Evolutionary conservation across 2,113 vertebrate species (phyloP).

Genomic region (Protobothrops flavoviridis): DNA sequence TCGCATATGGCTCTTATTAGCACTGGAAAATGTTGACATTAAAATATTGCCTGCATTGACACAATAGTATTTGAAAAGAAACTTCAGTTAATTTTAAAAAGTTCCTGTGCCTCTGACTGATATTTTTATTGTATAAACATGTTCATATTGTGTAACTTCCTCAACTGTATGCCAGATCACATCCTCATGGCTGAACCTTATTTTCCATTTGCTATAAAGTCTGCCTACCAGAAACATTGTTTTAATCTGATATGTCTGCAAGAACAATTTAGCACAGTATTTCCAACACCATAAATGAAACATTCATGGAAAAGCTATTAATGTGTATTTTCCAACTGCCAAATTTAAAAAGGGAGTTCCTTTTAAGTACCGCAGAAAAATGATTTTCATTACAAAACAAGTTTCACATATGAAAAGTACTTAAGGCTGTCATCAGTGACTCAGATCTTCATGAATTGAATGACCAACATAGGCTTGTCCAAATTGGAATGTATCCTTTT

Average conservation of each 20-base stretch:
- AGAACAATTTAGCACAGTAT: slow-evolving; percentile 16
- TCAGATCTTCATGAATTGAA: not conserved
- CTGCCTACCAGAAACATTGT: slow-evolving; percentile 2
- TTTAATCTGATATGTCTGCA: not conserved
- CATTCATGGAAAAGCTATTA: not conserved
- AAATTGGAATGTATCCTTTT: not conserved
- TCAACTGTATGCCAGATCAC: not conserved
- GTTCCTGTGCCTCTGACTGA: slow-evolving; percentile 28
- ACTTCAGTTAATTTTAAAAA: slow-evolving; percentile 27
- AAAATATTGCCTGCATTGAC: slow-evolving; percentile 1
- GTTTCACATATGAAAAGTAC: not conserved
- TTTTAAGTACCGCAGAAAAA: not conserved
- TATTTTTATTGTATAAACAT: slow-evolving; percentile 25
- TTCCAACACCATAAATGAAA: slow-evolving; percentile 19
- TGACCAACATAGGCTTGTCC: not conserved
- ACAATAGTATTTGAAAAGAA: slow-evolving; percentile 3
- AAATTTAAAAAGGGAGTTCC: slow-evolving; percentile 19
- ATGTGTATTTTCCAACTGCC: slow-evolving; percentile 28
- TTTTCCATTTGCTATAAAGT: slow-evolving; percentile 8
- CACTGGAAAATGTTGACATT: not conserved
- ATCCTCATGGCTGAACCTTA: slow-evolving; percentile 1
- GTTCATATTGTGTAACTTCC: slow-evolving; percentile 37
- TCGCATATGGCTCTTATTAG: not conserved
- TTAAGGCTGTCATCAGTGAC: not conserved
- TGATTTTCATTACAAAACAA: not conserved